These are phyloP conservation scores for Channa maculata DNA, from an alignment of 2,113 vertebrate genomes.

Conservation along the genomic window DNA sequence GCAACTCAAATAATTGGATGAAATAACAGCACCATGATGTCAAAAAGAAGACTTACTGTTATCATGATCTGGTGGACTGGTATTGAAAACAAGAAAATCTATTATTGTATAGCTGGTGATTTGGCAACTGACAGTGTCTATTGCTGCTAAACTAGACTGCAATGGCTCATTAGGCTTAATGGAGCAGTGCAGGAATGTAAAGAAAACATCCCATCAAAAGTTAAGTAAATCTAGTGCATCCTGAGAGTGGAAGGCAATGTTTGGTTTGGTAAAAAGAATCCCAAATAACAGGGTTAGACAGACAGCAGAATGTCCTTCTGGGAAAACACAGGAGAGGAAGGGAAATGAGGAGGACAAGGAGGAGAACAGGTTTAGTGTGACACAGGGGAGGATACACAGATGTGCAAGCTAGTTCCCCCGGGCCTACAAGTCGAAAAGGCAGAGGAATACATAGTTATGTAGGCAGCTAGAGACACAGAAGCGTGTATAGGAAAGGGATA, in stretches of 20 bases:
- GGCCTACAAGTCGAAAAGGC: slow-evolving; percentile 18
- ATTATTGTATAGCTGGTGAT: slow-evolving; percentile 39
- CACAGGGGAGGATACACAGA: slow-evolving; percentile 38
- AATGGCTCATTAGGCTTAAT: slow-evolving; percentile 63
- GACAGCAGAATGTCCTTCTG: slow-evolving; percentile 50
- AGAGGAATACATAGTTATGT: slow-evolving; percentile 8
- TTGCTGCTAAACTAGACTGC: slow-evolving; percentile 21
- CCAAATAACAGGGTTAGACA: slow-evolving; percentile 40
- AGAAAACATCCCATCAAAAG: slow-evolving; percentile 50
- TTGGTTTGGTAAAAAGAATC: slow-evolving; percentile 52
- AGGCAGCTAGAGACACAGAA: slow-evolving; percentile 14
- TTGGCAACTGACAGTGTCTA: slow-evolving; percentile 47
- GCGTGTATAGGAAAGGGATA: background rate
- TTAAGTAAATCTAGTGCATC: slow-evolving; percentile 51
- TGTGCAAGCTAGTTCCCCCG: slow-evolving; percentile 39
- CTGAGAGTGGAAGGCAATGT: slow-evolving; percentile 37
- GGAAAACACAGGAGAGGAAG: slow-evolving; percentile 42
- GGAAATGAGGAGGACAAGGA: slow-evolving; percentile 62
- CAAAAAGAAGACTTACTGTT: slow-evolving; percentile 12
- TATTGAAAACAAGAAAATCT: slow-evolving; percentile 36
- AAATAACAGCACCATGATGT: slow-evolving; percentile 25
- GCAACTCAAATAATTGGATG: background rate
- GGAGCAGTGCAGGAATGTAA: slow-evolving; percentile 45
- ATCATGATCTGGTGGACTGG: background rate
- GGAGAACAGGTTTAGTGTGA: slow-evolving; percentile 61